These are phyloP conservation scores for Philereme vetulata DNA, from an alignment of 2,888 invertebrate genomes.

Conservation along the genomic window DNA sequence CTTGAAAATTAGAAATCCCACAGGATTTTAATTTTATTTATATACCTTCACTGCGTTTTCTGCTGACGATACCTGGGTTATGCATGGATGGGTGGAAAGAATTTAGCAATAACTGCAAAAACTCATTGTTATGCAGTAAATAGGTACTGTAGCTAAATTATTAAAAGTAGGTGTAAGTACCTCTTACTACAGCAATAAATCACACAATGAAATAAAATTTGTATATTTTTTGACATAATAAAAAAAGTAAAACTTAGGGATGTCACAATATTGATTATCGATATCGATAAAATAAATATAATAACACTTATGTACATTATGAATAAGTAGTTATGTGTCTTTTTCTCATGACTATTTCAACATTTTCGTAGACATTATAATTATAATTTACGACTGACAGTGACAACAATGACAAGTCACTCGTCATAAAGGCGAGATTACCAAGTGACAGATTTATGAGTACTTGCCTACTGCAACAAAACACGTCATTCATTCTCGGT, in stretches of 20 bases:
- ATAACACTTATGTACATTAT: neutral
- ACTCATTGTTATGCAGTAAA: no score
- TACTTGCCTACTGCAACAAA: slow-evolving; percentile 58
- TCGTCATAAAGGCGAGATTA: slow-evolving; percentile 81
- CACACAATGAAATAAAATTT: no score
- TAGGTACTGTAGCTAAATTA: no score
- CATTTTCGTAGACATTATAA: slow-evolving; percentile 37
- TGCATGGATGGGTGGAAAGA: neutral
- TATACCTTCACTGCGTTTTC: neutral
- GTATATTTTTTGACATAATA: no score
- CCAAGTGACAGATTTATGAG: slow-evolving; percentile 72
- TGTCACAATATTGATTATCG: no score
- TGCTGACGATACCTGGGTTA: neutral
- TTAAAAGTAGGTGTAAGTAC: no score
- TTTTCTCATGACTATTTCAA: slow-evolving; percentile 7
- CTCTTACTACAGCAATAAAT: no score
- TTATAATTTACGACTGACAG: slow-evolving; percentile 61
- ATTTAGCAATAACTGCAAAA: no score
- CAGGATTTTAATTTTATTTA: neutral
- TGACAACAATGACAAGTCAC: slow-evolving; percentile 72
- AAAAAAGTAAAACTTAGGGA: no score
- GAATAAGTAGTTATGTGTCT: neutral
- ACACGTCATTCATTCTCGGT: slow-evolving; percentile 20
- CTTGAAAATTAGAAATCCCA: slow-evolving; percentile 49
- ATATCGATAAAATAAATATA: no score